phyloP scores from a whole-genome alignment of 2,888 invertebrate species.

The Clusia tigrina region DNA sequence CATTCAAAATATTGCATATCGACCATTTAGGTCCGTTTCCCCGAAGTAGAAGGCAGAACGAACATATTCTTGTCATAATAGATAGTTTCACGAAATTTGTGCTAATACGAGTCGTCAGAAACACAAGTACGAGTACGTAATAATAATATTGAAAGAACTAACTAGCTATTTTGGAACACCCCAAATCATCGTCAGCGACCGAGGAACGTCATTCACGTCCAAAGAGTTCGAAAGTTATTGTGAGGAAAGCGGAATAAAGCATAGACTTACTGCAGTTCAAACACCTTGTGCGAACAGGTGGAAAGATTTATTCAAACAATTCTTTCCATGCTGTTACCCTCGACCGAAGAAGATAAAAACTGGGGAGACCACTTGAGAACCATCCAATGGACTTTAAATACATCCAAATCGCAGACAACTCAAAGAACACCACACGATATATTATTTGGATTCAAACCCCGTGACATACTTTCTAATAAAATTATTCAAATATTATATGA shows the following conservation, averaged over 20 bases:
- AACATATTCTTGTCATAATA: constrained; percentile 21
- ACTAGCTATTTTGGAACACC: constrained; percentile 38
- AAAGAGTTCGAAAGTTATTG: constrained; percentile 36
- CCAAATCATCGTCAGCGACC: constrained; percentile 38
- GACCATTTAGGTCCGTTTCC: constrained; percentile 31
- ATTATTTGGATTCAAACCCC: constrained; percentile 9
- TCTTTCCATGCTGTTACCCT: constrained; percentile 14
- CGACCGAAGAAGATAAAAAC: constrained; percentile 6
- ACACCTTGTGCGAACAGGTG: constrained; percentile 36
- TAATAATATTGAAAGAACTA: constrained; percentile 18
- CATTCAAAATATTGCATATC: constrained; percentile 15
- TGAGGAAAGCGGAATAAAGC: constrained; percentile 33
- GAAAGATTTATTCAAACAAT: constrained; percentile 21
- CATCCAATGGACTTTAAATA: constrained; percentile 21
- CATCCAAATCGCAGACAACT: constrained; percentile 12
- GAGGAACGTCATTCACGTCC: constrained; percentile 41
- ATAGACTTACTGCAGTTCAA: constrained; percentile 37
- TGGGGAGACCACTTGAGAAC: constrained; percentile 17
- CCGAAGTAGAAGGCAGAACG: constrained; percentile 15
- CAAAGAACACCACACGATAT: too few relatives aligned
- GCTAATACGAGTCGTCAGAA: constrained; percentile 13
- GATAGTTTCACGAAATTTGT: constrained; percentile 31
- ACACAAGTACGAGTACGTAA: constrained; percentile 23
- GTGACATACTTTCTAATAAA: constrained; percentile 16
- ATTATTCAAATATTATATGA: not conserved